Base-by-base conservation (phyloP, 1,140 invertebrate species). In the Drosophila seguyi region DNA sequence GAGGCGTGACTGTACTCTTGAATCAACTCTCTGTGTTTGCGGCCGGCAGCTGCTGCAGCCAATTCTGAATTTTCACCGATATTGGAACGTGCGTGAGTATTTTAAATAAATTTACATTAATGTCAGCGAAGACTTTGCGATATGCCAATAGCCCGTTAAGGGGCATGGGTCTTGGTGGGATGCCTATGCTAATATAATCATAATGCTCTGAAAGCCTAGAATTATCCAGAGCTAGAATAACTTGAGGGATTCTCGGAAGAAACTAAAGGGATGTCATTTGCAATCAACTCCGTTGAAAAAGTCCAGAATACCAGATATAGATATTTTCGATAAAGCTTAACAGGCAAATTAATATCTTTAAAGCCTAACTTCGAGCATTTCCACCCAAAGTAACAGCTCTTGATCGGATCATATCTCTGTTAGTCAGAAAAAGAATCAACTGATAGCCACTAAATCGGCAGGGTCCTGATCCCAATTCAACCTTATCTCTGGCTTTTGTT, bases 51-150 rank as follows among this genome's bases (percentile, higher is more conserved):
- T 86, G 75, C 61, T 81, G 78, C 65, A 60, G 55, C 61, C 59
- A 52, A 52, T 63, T 71, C 29, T 1, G 50, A 41, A 62, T 56
- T 69, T 69, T 47, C 16, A 55, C 61, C 20, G 44, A 48, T 36
- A 55, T 63, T 44, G n/a, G 3, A 10, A 42, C 52, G 42, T 57
- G 65, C 47, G 39, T 45, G 25, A 27, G 38, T 44, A 48, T 83
- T 86, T 62, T 82, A 63, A 50, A 72, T 79, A 77, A 67, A 86
- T 67, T 81, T 81, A 61, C 79, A 76, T 76, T 76, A 36, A 58
- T 45, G 36, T 76, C 6, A 10, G 20, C 27, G 10, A 7, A 38
- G 34, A 10, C 11, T 48, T 13, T 63, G 1, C 10, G 20, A 16
- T 14, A 38, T 41, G 31, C 31, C 31, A 22, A 53, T 20, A 20